A percentile compares a stretch with the other conserved stretches of the same genome.
These are phyloP conservation scores for Arctocebus calabarensis DNA, from an alignment of 2,797 vertebrate genomes.

Conservation along the genomic window DNA sequence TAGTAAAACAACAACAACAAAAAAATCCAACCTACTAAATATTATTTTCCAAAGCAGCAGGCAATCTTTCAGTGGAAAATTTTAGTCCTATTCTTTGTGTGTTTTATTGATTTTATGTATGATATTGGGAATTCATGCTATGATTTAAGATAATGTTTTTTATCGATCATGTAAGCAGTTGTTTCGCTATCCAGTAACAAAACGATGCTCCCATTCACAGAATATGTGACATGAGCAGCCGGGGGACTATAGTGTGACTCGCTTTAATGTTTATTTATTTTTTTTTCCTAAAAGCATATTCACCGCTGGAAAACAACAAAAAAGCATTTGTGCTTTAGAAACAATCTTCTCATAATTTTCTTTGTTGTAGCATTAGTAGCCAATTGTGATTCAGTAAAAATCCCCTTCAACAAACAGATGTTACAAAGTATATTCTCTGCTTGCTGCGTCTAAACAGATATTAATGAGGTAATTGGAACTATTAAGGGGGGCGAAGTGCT, in stretches of 20 bases:
- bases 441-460: conserved; percentile 87
- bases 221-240: conserved; percentile 92
- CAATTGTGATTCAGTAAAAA: conserved; percentile 89
- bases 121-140: conserved; percentile 95
- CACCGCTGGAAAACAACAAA: conserved; percentile 87
- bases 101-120: conserved; percentile 98
- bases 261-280: conserved; percentile 84
- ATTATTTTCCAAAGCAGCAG: conserved; percentile 95
- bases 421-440: conserved; percentile 85
- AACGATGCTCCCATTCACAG: conserved; percentile 94
- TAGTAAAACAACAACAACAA: conserved; percentile 89
- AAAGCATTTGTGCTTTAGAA: conserved; percentile 87
- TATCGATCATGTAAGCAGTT: conserved; percentile 98
- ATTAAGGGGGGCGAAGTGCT: conserved; percentile 73
- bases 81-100: conserved; percentile 92
- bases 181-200: conserved; percentile 96
- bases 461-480: conserved; percentile 87
- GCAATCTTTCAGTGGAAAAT: conserved; percentile 96
- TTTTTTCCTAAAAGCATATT: conserved; percentile 83
- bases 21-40: conserved; percentile 89
- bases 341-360: conserved; percentile 89
- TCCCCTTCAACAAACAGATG: conserved; percentile 87
- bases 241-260: conserved; percentile 86
- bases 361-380: conserved; percentile 88
- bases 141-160: conserved; percentile 99